Evolutionary conservation across 2,797 vertebrate species (phyloP).

Genomic region (Semotilus atromaculatus): DNA sequence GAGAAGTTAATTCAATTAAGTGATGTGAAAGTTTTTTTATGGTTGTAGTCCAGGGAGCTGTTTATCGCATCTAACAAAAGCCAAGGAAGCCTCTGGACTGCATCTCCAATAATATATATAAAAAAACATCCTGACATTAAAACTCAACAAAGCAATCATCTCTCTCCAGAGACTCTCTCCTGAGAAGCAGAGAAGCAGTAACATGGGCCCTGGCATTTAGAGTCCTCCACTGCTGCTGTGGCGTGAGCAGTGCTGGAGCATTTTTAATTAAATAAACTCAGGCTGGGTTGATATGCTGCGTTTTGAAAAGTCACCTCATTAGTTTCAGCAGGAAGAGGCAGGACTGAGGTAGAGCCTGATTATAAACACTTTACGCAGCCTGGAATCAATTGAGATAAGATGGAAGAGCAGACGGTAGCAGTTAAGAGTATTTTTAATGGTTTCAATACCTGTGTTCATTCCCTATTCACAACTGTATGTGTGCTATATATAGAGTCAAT

Average conservation of each 20-base stretch:
- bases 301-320: slow-evolving; percentile 56
- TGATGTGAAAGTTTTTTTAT: slow-evolving; percentile 55
- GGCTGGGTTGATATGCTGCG: slow-evolving; percentile 34
- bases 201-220: slow-evolving; percentile 53
- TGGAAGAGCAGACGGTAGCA: neutral
- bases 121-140: slow-evolving; percentile 56
- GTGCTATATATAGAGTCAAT: slow-evolving; percentile 2
- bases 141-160: slow-evolving; percentile 56
- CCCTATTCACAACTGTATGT: neutral
- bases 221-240: slow-evolving; percentile 37
- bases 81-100: slow-evolving; percentile 43
- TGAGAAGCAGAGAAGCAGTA: slow-evolving; percentile 33
- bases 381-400: slow-evolving; percentile 45
- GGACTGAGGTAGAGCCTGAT: slow-evolving; percentile 14
- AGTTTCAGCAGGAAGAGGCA: slow-evolving; percentile 41
- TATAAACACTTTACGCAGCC: slow-evolving; percentile 34
- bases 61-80: slow-evolving; percentile 55
- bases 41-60: slow-evolving; percentile 40
- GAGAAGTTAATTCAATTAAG: slow-evolving; percentile 58
- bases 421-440: slow-evolving; percentile 15
- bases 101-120: slow-evolving; percentile 35
- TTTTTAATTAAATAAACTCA: slow-evolving; percentile 52
- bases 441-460: slow-evolving; percentile 3
- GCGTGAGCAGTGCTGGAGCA: slow-evolving; percentile 26
- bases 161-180: slow-evolving; percentile 39